Evolutionary conservation across 2,797 vertebrate genomes (phyloP).

Genomic region (Anguilla pacifica): DNA sequence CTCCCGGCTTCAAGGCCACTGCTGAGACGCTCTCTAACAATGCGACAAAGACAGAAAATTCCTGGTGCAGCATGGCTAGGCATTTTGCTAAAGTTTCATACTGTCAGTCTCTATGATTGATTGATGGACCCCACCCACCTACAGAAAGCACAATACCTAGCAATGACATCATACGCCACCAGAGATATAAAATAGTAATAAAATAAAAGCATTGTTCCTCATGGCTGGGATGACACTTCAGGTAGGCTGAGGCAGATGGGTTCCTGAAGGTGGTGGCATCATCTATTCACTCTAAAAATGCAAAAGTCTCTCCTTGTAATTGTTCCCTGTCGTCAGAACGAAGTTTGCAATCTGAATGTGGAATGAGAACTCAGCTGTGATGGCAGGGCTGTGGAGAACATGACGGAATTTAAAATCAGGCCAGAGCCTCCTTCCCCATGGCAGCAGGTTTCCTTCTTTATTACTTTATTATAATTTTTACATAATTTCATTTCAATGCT

Average conservation of each 20-base stretch:
- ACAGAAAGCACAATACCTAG: background rate
- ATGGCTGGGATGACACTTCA: background rate
- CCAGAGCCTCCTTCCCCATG: background rate
- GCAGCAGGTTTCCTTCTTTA: too few species aligned
- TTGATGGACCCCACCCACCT: too few species aligned
- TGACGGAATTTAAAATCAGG: background rate
- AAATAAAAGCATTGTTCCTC: background rate
- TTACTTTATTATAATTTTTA: too few species aligned
- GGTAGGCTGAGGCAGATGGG: background rate
- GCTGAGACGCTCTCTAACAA: background rate
- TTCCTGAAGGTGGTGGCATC: background rate
- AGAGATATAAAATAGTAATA: background rate
- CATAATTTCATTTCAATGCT: too few species aligned
- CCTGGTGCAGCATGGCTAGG: background rate
- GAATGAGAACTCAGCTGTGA: background rate
- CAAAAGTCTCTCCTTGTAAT: background rate
- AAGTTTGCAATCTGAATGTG: background rate
- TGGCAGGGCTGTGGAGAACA: background rate
- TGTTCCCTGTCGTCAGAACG: background rate
- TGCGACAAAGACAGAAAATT: too few species aligned
- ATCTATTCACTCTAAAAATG: background rate
- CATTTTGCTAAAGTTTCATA: background rate
- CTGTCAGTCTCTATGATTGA: background rate
- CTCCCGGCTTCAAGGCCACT: background rate
- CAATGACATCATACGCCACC: background rate